A percentile compares a stretch with the other conserved stretches of the same genome.
These are phyloP conservation scores for Alexandromys oeconomus DNA, from an alignment of 2,797 vertebrate species.

Conservation along the genomic window DNA sequence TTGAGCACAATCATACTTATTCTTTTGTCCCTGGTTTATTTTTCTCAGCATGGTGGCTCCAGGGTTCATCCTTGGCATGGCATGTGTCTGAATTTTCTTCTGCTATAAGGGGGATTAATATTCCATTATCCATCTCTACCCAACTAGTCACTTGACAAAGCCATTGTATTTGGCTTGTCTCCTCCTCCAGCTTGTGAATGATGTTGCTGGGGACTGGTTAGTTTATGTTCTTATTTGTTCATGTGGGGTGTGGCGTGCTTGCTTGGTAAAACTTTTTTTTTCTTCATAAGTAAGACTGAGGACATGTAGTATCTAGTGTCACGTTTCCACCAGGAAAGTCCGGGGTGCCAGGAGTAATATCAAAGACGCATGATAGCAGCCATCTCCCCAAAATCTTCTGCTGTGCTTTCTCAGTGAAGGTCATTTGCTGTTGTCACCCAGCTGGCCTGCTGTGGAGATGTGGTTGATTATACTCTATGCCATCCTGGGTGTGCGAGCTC, in stretches of 20 bases:
- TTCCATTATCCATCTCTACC: neutral
- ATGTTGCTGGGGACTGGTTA: neutral
- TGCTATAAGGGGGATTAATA: neutral
- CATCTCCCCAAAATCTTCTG: neutral
- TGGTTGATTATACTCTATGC: neutral
- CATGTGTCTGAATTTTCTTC: neutral
- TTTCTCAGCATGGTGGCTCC: neutral
- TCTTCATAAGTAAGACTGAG: neutral
- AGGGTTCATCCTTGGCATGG: neutral
- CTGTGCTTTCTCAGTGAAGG: neutral
- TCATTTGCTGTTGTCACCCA: neutral
- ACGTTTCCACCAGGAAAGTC: neutral
- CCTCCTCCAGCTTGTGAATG: neutral
- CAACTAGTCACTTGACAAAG: neutral
- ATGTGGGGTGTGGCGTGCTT: neutral
- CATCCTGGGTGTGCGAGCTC: no score
- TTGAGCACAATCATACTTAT: neutral
- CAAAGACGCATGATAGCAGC: neutral
- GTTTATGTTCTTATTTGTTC: neutral
- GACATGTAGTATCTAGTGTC: neutral
- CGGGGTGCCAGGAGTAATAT: accelerated
- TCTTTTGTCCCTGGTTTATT: neutral
- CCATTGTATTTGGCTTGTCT: neutral
- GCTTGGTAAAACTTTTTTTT: neutral
- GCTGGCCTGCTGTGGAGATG: neutral